Evolutionary conservation across 2,888 invertebrate genomes (phyloP).

Genomic region (Heteromurus nitidus): DNA sequence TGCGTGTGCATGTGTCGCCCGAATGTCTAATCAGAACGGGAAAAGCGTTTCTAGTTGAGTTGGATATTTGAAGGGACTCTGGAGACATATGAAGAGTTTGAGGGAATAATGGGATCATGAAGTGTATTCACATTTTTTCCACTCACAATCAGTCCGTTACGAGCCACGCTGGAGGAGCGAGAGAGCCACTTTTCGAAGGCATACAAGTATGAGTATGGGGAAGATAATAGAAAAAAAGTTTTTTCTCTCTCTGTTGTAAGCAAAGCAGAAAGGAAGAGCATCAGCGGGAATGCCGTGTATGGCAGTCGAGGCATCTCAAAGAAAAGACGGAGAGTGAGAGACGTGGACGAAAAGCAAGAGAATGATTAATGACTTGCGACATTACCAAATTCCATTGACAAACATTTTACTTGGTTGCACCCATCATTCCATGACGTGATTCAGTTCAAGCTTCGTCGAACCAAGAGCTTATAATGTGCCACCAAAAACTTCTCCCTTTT

Average conservation of each 20-base stretch:
- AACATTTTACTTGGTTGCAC: conserved; percentile 74
- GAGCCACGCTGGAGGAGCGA: neutral
- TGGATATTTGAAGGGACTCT: neutral
- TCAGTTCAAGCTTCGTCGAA: conserved; percentile 48
- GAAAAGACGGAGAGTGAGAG: neutral
- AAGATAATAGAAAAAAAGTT: neutral
- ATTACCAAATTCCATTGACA: conserved; percentile 74
- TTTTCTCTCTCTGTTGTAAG: too few species aligned
- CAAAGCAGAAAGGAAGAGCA: too few species aligned
- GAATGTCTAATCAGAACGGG: conserved; percentile 16
- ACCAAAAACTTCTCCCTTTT: too few species aligned
- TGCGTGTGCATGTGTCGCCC: conserved; percentile 13
- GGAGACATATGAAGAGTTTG: too few species aligned
- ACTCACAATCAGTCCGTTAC: too few species aligned
- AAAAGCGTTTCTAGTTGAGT: conserved; percentile 14
- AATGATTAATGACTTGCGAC: conserved; percentile 74
- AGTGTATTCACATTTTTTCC: neutral
- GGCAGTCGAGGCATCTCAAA: too few species aligned
- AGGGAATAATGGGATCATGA: neutral
- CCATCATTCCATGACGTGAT: conserved; percentile 73
- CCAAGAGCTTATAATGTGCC: conserved; percentile 1
- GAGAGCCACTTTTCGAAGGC: conserved; percentile 1
- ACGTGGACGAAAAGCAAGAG: conserved; percentile 45
- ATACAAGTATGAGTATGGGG: neutral
- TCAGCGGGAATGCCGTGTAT: too few species aligned